These are phyloP conservation scores for Dorcus hopei DNA, from an alignment of 2,888 invertebrate genomes.

Conservation along the genomic window DNA sequence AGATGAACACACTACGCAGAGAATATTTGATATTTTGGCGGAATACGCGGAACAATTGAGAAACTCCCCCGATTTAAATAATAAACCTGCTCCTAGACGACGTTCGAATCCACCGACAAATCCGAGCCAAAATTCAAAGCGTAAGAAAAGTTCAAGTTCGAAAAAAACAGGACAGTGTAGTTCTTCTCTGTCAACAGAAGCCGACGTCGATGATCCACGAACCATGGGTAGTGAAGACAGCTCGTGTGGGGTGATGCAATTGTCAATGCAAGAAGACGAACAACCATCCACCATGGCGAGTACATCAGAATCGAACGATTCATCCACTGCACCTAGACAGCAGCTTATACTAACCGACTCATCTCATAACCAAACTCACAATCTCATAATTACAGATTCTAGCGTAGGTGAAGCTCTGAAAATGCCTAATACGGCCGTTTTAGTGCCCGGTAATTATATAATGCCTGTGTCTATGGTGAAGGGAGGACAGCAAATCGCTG, in stretches of 20 bases:
- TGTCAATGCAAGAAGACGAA: constrained; percentile 57
- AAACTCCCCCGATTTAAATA: constrained; percentile 75
- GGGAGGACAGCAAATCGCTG: constrained; percentile 69
- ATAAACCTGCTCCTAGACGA: constrained; percentile 75
- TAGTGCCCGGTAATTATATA: constrained; percentile 71
- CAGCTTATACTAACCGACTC: constrained; percentile 43
- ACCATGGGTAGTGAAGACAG: constrained; percentile 77
- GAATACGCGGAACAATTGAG: constrained; percentile 77
- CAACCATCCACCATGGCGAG: constrained; percentile 51
- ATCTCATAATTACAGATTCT: constrained; percentile 58
- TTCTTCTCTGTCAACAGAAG: constrained; percentile 41
- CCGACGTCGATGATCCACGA: constrained; percentile 62
- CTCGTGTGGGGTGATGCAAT: constrained; percentile 64
- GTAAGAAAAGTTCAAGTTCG: constrained; percentile 62
- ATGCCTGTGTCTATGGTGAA: constrained; percentile 70
- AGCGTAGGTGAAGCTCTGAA: constrained; percentile 63
- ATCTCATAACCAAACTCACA: constrained; percentile 49
- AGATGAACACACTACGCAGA: constrained; percentile 76
- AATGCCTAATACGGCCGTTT: constrained; percentile 62
- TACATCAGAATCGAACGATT: constrained; percentile 49
- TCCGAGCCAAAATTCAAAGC: constrained; percentile 67
- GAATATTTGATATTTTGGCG: constrained; percentile 74
- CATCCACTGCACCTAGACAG: constrained; percentile 35
- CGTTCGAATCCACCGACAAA: constrained; percentile 72
- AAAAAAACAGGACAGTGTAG: constrained; percentile 53